phyloP scores from a whole-genome alignment of 2,888 invertebrate genomes.

The Hyppa rectilinea region DNA sequence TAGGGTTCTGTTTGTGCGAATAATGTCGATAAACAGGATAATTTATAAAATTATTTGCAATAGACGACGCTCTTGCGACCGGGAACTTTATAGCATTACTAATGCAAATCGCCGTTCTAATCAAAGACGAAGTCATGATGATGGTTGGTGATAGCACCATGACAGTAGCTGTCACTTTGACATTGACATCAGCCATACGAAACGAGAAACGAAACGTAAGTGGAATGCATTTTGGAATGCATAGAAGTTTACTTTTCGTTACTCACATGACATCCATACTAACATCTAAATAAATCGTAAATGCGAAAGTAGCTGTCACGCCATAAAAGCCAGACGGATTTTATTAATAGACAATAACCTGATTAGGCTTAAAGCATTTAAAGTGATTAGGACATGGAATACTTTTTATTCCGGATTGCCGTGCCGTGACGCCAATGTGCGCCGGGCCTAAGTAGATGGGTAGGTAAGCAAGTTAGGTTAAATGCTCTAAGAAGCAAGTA shows the following conservation, averaged over 20 bases:
- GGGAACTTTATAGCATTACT: slow-evolving; percentile 74
- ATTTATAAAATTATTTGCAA: slow-evolving; percentile 63
- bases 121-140: slow-evolving; percentile 66
- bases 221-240: no score
- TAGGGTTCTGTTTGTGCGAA: slow-evolving; percentile 73
- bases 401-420: no score
- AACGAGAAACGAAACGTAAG: slow-evolving; percentile 2
- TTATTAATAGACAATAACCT: no score
- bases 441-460: no score
- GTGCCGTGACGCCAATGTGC: no score
- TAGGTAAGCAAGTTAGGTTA: no score
- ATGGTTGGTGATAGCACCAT: slow-evolving; percentile 42
- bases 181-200: slow-evolving; percentile 39
- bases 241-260: background rate
- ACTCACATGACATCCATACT: background rate
- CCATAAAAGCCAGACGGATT: no score
- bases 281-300: background rate
- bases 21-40: slow-evolving; percentile 66
- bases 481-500: no score
- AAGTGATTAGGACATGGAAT: no score
- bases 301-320: background rate
- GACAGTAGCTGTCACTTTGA: slow-evolving; percentile 59
- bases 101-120: slow-evolving; percentile 74
- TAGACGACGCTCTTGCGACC: slow-evolving; percentile 64
- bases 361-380: no score